Evolutionary conservation across 1,140 invertebrate species (phyloP).

Genomic region (Cotesia chilonis): DNA sequence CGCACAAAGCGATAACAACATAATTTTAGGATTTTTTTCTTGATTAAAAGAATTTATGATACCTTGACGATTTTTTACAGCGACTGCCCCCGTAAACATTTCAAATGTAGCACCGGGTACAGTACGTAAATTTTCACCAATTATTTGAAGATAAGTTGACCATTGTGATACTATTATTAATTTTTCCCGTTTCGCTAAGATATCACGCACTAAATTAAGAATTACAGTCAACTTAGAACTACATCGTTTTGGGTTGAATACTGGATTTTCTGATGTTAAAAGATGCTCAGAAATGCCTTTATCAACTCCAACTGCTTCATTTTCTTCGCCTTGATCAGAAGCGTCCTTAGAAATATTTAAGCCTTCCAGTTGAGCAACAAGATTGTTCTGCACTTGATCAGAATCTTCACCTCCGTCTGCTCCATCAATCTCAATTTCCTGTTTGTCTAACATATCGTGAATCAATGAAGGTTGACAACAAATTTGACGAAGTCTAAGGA

Average conservation of each 20-base stretch:
- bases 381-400: too few species aligned
- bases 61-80: constrained; percentile 74
- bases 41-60: constrained; percentile 80
- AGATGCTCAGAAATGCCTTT: constrained; percentile 57
- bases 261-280: constrained; percentile 73
- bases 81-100: constrained; percentile 74
- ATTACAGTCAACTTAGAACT: constrained; percentile 76
- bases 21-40: constrained; percentile 64
- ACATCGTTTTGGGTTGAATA: constrained; percentile 69
- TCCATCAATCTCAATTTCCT: constrained; percentile 55
- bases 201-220: constrained; percentile 67
- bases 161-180: constrained; percentile 85
- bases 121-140: constrained; percentile 70
- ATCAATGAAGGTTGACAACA: constrained; percentile 89
- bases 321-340: constrained; percentile 44
- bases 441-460: constrained; percentile 72
- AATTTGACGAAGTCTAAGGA: constrained; percentile 85
- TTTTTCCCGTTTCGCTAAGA: constrained; percentile 70
- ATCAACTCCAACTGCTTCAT: constrained; percentile 52
- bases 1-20: constrained; percentile 86
- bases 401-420: constrained; percentile 33
- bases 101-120: constrained; percentile 63
- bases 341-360: too few species aligned
- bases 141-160: constrained; percentile 55
- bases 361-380: too few species aligned